These are phyloP conservation scores for Nudaria mundana DNA, from an alignment of 2,888 invertebrate species.

Conservation along the genomic window DNA sequence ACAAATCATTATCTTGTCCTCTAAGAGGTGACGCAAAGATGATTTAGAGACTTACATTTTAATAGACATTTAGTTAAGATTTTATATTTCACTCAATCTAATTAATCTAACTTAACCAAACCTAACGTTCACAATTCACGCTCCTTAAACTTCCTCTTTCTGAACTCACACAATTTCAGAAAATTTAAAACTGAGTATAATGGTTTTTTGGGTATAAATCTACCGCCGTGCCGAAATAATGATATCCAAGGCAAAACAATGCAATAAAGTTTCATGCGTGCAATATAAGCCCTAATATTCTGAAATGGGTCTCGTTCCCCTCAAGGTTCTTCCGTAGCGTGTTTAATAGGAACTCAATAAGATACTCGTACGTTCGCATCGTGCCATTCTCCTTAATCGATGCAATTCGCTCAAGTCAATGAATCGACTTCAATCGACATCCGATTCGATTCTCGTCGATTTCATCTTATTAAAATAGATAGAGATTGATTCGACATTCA, in stretches of 20 bases:
- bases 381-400: conserved; percentile 28
- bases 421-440: conserved; percentile 25
- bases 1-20: too few species aligned
- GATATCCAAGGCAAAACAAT: background rate
- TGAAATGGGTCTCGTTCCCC: conserved; percentile 9
- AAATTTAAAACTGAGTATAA: too few species aligned
- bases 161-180: too few species aligned
- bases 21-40: too few species aligned
- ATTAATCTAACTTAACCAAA: too few species aligned
- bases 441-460: conserved; percentile 22
- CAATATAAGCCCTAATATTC: conserved; percentile 8
- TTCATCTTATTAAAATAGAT: conserved; percentile 26
- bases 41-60: too few species aligned
- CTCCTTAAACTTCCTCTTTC: too few species aligned
- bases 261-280: conserved; percentile 3
- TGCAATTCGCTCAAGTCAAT: conserved; percentile 26
- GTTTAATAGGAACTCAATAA: conserved; percentile 34
- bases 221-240: background rate
- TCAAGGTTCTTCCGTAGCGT: conserved; percentile 17
- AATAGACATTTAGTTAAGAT: too few species aligned
- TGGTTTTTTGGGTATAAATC: too few species aligned
- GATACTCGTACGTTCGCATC: conserved; percentile 21
- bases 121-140: too few species aligned
- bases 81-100: too few species aligned
- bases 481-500: conserved; percentile 20